Base-by-base conservation (phyloP, 2,888 invertebrate species). In the Macrophya alboannulata region DNA sequence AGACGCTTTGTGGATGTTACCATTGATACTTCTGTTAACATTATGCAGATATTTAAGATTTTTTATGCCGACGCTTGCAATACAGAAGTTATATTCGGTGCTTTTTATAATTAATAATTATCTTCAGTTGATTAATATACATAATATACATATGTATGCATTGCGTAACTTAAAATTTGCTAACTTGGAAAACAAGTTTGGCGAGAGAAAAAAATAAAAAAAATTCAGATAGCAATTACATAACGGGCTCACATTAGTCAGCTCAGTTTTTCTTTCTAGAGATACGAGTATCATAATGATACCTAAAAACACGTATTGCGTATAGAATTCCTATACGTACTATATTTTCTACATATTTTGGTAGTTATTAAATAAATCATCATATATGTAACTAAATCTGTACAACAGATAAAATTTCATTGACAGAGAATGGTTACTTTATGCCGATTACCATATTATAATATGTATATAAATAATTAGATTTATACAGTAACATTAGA, bases 391-490 rank as follows among this genome's bases (percentile, higher is more conserved):
- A 37, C 21, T 31, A 37, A 68, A 68, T 81, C 81, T 81, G 81
- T 81, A 59, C 40, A 43, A 81, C 81, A 81, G 81, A 81, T 81
- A 9, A 25, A 81, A 81, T 59, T 45, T 31, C 62, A 81, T 81
- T 81, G 21, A 62, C 21, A 15, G 62, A 62, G 10, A 62, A 9
- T 51, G n/a, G 15, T 81, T 79, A 59, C 59, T 37, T 15, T n/a
- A 59, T 76, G 43, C 40, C 40, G n/a, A 79, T 79, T 59, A 79
- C 59, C 55, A 79, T 40, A 37, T 79, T 51, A 48, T 17, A 43
- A 65, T 65, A 82, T 79, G 65, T 82, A 82, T n/a, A 82, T 82
- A 81, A 81, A 81, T 81, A 82, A 82, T 82, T 82, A 82, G 62
- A 40, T 65, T 82, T 62, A 62, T 17, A 40, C 3, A 65, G n/a